Conservation (phyloP, 2,888 invertebrate genomes). For the Geotrupes spiniger region DNA sequence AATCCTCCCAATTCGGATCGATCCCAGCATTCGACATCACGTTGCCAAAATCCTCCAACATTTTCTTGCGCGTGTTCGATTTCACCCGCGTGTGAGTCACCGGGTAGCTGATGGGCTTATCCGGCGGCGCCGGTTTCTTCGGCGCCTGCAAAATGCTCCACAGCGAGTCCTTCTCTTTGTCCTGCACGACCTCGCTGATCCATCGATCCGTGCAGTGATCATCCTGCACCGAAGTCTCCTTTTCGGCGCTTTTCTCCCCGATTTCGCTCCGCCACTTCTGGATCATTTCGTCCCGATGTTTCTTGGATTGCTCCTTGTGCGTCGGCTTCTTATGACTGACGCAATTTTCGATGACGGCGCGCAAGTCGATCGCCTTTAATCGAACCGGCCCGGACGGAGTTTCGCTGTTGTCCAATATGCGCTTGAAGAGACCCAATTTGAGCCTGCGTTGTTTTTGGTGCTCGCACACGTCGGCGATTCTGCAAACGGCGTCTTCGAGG, state of each 20-base stretch:
- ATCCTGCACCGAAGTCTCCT: no score
- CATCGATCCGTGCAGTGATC: no score
- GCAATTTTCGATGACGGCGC: background rate
- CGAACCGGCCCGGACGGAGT: conserved; percentile 1
- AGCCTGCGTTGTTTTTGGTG: conserved; percentile 7
- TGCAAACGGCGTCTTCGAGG: conserved; percentile 11
- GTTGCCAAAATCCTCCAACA: conserved; percentile 12
- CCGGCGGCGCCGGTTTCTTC: conserved; percentile 5
- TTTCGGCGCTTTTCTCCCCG: no score
- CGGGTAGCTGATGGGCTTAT: conserved; percentile 17
- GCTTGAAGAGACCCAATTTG: conserved; percentile 7
- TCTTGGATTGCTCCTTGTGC: background rate
- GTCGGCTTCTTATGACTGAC: conserved; percentile 4
- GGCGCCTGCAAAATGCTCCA: conserved; percentile 16
- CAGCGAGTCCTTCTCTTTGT: conserved; percentile 15
- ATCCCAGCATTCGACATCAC: conserved; percentile 18
- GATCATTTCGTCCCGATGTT: no score
- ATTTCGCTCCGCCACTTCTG: background rate
- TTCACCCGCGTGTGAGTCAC: conserved; percentile 10
- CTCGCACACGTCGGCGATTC: conserved; percentile 13
- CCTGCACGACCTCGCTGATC: conserved; percentile 7
- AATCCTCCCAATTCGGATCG: conserved; percentile 14
- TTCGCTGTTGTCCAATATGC: conserved; percentile 1
- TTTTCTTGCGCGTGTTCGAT: conserved; percentile 3
- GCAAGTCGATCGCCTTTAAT: conserved; percentile 15